Conservation (phyloP, 2,113 vertebrate genomes). For the Gadus macrocephalus region DNA sequence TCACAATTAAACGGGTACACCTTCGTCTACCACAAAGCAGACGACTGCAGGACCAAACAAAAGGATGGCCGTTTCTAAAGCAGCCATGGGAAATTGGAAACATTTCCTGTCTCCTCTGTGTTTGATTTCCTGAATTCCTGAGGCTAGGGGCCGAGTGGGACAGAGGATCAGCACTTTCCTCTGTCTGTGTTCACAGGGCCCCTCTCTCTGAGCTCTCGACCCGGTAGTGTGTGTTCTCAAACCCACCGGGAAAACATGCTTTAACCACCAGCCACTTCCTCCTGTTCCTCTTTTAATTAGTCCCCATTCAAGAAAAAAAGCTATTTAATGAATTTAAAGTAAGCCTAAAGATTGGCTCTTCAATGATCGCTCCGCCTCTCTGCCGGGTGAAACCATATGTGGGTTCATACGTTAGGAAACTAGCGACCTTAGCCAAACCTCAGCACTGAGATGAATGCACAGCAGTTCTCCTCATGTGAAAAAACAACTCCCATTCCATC, state of each 20-base stretch:
- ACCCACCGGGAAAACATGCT: not conserved
- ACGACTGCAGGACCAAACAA: constrained; percentile 24
- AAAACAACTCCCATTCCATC: constrained; percentile 13
- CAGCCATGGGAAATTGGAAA: constrained; percentile 46
- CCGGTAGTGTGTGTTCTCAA: not conserved
- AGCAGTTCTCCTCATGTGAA: constrained; percentile 14
- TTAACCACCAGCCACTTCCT: constrained; percentile 47
- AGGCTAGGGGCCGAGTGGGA: constrained; percentile 45
- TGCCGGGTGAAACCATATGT: constrained; percentile 4
- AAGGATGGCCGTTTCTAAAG: constrained; percentile 33
- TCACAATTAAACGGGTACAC: constrained; percentile 25
- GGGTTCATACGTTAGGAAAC: constrained; percentile 49
- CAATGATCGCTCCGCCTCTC: not conserved
- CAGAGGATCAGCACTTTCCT: constrained; percentile 61
- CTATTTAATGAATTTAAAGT: no score
- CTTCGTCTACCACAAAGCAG: constrained; percentile 39
- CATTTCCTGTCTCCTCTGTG: constrained; percentile 59
- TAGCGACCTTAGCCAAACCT: constrained; percentile 37
- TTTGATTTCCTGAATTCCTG: constrained; percentile 46
- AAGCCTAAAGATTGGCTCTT: constrained; percentile 9
- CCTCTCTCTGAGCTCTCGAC: constrained; percentile 24
- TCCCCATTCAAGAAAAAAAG: no score
- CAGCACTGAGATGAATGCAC: constrained; percentile 35
- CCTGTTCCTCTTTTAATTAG: constrained; percentile 1
- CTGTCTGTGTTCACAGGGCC: constrained; percentile 22